Evolutionary conservation across 2,797 vertebrate genomes (phyloP).

Genomic region (Coranthus polyacanthus): DNA sequence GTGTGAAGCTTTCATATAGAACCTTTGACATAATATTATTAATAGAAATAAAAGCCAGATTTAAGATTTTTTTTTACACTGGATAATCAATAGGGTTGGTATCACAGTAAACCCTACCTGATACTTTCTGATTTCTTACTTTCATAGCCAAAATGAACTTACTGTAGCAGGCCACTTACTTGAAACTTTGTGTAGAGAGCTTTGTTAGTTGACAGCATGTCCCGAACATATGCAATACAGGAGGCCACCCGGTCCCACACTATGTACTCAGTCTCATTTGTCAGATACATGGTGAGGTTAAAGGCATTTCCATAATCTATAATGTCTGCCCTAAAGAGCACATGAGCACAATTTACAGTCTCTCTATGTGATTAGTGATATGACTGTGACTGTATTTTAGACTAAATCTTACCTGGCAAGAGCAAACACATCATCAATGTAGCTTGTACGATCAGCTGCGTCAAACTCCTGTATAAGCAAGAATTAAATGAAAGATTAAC

Average conservation of each 20-base stretch:
- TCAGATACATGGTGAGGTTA: constrained; percentile 90
- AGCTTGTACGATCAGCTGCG: constrained; percentile 89
- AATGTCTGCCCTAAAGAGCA: constrained; percentile 85
- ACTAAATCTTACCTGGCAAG: constrained; percentile 89
- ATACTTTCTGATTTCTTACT: no score
- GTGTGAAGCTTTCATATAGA: no score
- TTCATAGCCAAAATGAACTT: no score
- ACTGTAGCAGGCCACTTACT: constrained; percentile 85
- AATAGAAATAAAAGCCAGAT: no score
- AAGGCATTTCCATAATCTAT: constrained; percentile 87
- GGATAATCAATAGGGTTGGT: no score
- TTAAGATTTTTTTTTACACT: no score
- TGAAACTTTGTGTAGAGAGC: constrained; percentile 87
- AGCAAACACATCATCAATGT: constrained; percentile 94
- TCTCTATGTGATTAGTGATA: neutral
- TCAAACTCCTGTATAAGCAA: constrained; percentile 74
- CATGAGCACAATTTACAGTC: neutral
- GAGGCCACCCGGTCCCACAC: constrained; percentile 89
- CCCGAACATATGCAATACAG: constrained; percentile 87
- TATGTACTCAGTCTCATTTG: constrained; percentile 86
- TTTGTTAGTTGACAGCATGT: constrained; percentile 89
- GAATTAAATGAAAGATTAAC: neutral
- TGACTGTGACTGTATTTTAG: neutral
- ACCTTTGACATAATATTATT: no score
- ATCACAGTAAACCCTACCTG: no score